Conservation (phyloP, 2,113 vertebrate genomes). For the Thalassoma bifasciatum region DNA sequence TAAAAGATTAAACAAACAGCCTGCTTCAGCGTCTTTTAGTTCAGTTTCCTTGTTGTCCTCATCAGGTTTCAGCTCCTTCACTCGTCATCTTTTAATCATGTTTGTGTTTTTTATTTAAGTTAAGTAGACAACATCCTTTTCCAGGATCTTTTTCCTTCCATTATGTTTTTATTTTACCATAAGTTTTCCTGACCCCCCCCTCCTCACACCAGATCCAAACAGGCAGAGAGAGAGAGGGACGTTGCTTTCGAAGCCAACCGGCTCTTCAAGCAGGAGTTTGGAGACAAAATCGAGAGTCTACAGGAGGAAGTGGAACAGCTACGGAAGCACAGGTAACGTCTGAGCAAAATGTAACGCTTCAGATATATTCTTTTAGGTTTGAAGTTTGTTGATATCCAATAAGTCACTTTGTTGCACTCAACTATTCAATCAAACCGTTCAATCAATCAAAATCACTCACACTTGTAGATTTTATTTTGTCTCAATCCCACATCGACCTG, state of each 20-base stretch:
- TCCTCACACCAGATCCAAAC: conserved; percentile 91
- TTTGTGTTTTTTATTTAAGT: neutral
- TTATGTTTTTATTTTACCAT: conserved; percentile 85
- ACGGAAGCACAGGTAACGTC: conserved; percentile 87
- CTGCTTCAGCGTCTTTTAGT: conserved; percentile 84
- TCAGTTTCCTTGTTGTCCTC: conserved; percentile 28
- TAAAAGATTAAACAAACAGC: conserved; percentile 86
- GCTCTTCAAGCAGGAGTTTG: conserved; percentile 98
- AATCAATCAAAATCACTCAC: neutral
- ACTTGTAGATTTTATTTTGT: neutral
- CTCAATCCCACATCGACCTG: neutral
- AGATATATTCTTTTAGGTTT: too few species aligned
- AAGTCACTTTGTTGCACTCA: neutral
- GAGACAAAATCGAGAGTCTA: conserved; percentile 97
- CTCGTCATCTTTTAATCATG: conserved; percentile 33
- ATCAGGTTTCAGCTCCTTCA: conserved; percentile 64
- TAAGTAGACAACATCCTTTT: neutral
- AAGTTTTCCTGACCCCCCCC: conserved; percentile 88
- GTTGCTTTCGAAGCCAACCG: conserved; percentile 91
- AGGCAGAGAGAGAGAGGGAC: conserved; percentile 88
- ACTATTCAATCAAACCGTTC: too few species aligned
- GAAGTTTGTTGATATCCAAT: too few species aligned
- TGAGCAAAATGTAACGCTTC: neutral
- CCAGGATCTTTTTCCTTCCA: conserved; percentile 13
- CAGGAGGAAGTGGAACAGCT: conserved; percentile 92